Evolutionary conservation across 2,797 vertebrate genomes (phyloP), one percentile per base, ranked within the genome.

Genomic region (Enteromius mattozi): DNA sequence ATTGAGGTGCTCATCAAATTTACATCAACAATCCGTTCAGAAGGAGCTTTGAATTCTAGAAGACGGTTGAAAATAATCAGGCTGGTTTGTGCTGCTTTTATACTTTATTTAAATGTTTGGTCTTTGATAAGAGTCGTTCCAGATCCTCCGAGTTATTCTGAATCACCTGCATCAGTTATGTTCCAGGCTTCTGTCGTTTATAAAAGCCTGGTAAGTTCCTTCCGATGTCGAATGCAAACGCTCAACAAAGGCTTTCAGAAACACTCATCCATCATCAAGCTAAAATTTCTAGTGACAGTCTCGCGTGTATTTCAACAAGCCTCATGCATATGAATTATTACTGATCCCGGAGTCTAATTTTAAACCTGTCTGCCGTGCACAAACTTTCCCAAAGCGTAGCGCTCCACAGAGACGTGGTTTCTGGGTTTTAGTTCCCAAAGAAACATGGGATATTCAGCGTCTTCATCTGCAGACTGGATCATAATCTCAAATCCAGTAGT

Each of bases 321-420:
- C 59, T 78, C 45, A 47, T 51, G 37, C 45, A 54, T 51, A 84
- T 87, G 27, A 87, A 87, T 84, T 87, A 84, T 81, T 84, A 76
- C 78, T 76, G 76, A 83, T 19, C 33, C 59, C 68, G 42, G 47
- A 84, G 78, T 87, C 81, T 47, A 33, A 37, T 83, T 88, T 78
- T 83, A 80, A 87, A 83, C 40, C 63, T 17, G 65, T 78, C 54
- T 78, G 40, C 33, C 21, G 1, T 4, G 66, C 68, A 66, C 69
- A 79, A 65, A 74, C 68, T 63, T 66, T 65, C 66, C 54, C 72
- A 81, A 59, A 61, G 27, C 9, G 14, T 40, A 61, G 21, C 27
- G 16, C 27, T 63, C 70, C 54, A 35, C n/a, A 85, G 71, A 76
- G 78, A 84, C 6, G 6, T 9, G 19, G 81, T 47, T 61, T 65